Base-by-base conservation (phyloP, 2,113 vertebrate genomes). In the Brienomyrus brachyistius region DNA sequence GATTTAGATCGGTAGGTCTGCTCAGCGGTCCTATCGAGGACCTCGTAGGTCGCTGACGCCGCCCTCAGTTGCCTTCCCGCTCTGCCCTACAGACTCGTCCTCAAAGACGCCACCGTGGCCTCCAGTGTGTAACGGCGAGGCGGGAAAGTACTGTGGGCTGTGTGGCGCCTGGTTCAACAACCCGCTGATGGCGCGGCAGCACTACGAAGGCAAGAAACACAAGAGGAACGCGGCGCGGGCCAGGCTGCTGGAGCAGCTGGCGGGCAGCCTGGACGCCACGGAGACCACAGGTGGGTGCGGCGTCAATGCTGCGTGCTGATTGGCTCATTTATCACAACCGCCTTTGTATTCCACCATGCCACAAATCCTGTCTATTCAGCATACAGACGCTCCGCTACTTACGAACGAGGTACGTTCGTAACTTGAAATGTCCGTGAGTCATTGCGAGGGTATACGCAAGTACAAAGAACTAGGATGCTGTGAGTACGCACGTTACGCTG, bases 81-180 rank as follows among this genome's bases (percentile, higher is more conserved):
- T 66, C 77, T 43, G n/a, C 77, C 1, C 13, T 31, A 47, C 92
- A 96, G 96, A 96, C 90, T 96, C 94, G n/a, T 94, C 94, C 48
- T 94, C 95, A 23, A 93, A 93, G 15, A 95, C 94, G 11, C 94
- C 95, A 0, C 74, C 50, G 90, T 93, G 94, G 86, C 91, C 94
- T 74, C 89, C 83, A 91, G 92, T 84, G 23, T 95, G 94, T 51
- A 94, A 95, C 2, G 94, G 95, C 43, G 96, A 96, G 91, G 96
- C 95, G 0, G 95, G 95, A 9, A 96, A 97, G 91, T 96, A 96
- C 91, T 97, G 96, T 90, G 96, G 95, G 89, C 92, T 97, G 48
- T 97, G 96, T 35, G 94, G 96, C 47, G 96, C 96, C 90, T 97
- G 96, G 96, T 97, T 97, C 92, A 96, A 97, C 93, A 97, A 97